These are phyloP conservation scores for Leucoraja erinaceus DNA, from an alignment of 2,113 vertebrate genomes.

Conservation along the genomic window DNA sequence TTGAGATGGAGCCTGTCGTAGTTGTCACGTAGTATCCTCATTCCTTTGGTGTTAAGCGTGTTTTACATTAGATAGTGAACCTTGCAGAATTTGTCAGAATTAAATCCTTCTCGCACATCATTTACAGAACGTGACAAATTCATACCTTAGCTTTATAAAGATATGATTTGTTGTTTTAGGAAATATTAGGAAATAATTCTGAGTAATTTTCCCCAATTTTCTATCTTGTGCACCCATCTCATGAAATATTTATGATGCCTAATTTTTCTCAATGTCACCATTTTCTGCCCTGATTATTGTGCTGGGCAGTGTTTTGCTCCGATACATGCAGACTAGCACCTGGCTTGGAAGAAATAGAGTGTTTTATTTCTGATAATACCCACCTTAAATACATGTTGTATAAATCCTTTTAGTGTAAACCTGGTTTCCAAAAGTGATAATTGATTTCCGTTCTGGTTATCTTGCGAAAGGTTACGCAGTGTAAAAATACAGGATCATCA, in stretches of 20 bases:
- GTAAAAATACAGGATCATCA: not conserved
- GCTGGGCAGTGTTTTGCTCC: not conserved
- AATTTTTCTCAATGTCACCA: not conserved
- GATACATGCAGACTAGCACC: not conserved
- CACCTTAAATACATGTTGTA: not conserved
- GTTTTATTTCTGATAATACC: not conserved
- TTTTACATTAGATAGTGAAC: not conserved
- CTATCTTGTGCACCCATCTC: not conserved
- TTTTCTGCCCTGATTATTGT: not conserved
- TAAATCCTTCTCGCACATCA: not conserved
- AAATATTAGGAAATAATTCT: not conserved
- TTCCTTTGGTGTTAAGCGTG: not conserved
- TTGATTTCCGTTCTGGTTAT: not conserved
- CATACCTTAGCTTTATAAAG: not conserved
- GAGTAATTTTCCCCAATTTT: not conserved
- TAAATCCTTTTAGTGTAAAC: not conserved
- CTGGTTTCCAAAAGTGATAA: not conserved
- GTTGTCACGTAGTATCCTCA: not conserved
- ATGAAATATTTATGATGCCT: not conserved
- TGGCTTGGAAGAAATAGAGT: not conserved
- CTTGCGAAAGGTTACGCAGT: not conserved
- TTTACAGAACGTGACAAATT: not conserved
- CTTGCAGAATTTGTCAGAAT: not conserved
- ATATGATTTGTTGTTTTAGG: not conserved
- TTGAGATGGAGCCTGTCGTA: not conserved